Percentiles rank a stretch among this genome's conserved stretches.
phyloP scores from a whole-genome alignment of 2,888 invertebrate species.

The Sipha maydis region DNA sequence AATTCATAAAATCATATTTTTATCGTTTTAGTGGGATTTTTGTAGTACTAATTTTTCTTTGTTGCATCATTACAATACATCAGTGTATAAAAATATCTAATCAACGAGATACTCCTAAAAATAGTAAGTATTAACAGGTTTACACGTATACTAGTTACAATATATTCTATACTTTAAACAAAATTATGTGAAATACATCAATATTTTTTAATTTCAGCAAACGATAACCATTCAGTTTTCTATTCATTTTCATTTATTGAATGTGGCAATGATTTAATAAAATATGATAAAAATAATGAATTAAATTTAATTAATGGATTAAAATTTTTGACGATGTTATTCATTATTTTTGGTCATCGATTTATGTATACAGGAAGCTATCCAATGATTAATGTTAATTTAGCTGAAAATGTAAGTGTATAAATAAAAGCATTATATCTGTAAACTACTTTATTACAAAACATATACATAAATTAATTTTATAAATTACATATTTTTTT shows the following conservation, averaged over 20 bases:
- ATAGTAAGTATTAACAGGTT: not conserved
- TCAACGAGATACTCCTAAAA: not conserved
- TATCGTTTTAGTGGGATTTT: not conserved
- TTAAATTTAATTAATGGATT: conserved; percentile 14
- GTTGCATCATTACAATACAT: not conserved
- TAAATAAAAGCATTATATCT: not conserved
- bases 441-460: too few species aligned
- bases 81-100: not conserved
- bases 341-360: conserved; percentile 37
- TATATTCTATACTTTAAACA: not conserved
- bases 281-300: conserved; percentile 36
- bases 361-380: not conserved
- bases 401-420: conserved; percentile 22
- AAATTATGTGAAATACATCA: not conserved
- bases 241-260: conserved; percentile 42
- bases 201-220: conserved; percentile 25
- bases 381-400: not conserved
- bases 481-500: too few species aligned
- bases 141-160: not conserved
- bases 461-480: too few species aligned
- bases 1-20: not conserved
- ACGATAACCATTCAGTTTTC: not conserved
- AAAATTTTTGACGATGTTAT: not conserved
- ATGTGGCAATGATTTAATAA: conserved; percentile 5
- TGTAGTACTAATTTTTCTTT: not conserved